phyloP scores from a whole-genome alignment of 2,888 invertebrate species.

The Idaea biselata region DNA sequence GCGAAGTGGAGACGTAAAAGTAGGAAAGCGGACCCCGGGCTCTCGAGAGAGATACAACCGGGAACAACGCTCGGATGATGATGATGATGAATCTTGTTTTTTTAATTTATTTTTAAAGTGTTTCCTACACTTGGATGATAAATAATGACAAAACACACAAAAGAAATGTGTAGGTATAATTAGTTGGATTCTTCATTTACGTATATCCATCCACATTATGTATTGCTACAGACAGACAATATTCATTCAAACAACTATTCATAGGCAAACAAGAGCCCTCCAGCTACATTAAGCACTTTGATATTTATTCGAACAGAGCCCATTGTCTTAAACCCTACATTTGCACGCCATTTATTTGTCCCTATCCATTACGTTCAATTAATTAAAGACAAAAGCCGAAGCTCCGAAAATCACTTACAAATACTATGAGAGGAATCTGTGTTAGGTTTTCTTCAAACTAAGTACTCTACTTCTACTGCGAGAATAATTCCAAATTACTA shows the following conservation, averaged over 20 bases:
- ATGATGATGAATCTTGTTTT: no score
- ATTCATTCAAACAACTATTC: neutral
- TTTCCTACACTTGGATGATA: no score
- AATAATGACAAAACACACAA: no score
- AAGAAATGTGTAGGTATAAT: no score
- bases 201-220: no score
- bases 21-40: no score
- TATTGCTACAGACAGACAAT: neutral
- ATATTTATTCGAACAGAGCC: neutral
- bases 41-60: no score
- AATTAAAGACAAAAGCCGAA: constrained; percentile 1
- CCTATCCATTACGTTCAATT: constrained; percentile 1
- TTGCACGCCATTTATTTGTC: constrained; percentile 1
- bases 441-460: neutral
- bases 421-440: constrained; percentile 1
- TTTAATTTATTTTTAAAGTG: no score
- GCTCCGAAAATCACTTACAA: neutral
- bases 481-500: neutral
- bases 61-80: no score
- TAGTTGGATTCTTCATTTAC: no score
- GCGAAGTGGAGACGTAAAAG: no score
- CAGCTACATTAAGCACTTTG: neutral
- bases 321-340: constrained; percentile 1
- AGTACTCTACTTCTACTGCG: neutral
- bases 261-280: neutral